Conservation (phyloP, 2,113 vertebrate genomes). For the Mionectes macconnelli region DNA sequence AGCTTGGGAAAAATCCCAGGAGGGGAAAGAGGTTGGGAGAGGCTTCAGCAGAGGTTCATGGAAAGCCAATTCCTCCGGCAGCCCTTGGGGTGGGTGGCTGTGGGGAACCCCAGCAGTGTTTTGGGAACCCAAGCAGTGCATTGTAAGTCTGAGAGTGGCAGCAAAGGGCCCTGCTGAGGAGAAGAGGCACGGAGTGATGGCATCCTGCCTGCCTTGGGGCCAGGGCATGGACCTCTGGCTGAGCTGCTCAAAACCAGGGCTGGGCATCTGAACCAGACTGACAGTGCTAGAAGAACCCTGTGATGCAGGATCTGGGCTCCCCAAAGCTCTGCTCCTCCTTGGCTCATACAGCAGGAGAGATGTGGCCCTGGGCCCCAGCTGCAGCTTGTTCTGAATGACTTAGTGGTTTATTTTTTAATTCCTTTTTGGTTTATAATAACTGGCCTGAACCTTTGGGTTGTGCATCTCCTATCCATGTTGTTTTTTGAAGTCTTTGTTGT, state of each 20-base stretch:
- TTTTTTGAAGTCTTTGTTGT: conserved; percentile 2
- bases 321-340: neutral
- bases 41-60: neutral
- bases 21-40: neutral
- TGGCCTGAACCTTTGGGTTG: neutral
- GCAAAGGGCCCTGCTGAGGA: neutral
- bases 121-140: neutral
- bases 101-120: neutral
- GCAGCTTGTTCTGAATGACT: neutral
- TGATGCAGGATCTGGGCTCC: neutral
- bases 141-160: neutral
- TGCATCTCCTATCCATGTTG: neutral
- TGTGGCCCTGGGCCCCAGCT: neutral
- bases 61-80: neutral
- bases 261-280: neutral
- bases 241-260: neutral
- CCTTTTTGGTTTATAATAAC: conserved; percentile 26
- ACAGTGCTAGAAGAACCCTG: neutral
- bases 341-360: rapidly evolving
- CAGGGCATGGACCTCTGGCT: rapidly evolving
- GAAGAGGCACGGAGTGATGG: neutral
- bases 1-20: neutral
- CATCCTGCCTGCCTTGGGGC: neutral
- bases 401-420: conserved; percentile 33
- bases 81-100: rapidly evolving